Percentiles rank a stretch among this genome's conserved stretches.
These are phyloP conservation scores for Dinoponera quadriceps DNA, from an alignment of 1,140 invertebrate species.

Conservation along the genomic window DNA sequence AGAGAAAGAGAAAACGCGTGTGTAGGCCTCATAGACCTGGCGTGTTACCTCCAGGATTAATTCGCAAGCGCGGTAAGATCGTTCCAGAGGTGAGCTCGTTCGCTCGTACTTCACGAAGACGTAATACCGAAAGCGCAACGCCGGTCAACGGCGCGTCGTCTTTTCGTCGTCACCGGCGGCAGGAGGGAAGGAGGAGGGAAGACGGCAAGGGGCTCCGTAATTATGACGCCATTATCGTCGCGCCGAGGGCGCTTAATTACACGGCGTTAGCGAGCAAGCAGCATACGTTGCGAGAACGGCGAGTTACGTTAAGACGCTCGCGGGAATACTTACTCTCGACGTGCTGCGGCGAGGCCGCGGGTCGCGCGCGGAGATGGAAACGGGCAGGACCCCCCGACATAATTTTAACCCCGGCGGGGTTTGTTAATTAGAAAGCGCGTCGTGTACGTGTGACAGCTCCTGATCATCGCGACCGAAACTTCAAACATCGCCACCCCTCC, in stretches of 20 bases:
- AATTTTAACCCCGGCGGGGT: conserved; percentile 64
- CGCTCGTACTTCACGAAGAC: background rate
- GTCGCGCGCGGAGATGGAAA: conserved; percentile 41
- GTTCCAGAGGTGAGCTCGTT: background rate
- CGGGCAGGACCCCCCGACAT: conserved; percentile 53
- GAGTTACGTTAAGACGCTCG: conserved; percentile 73
- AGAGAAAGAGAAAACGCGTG: too few species aligned
- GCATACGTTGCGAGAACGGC: conserved; percentile 59
- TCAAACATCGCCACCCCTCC: background rate
- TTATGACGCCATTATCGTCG: conserved; percentile 70
- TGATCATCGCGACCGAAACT: conserved; percentile 51
- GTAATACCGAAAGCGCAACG: background rate
- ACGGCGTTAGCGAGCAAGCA: conserved; percentile 66
- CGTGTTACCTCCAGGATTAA: too few species aligned
- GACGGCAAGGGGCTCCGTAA: conserved; percentile 57
- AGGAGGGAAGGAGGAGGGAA: too few species aligned
- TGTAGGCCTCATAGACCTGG: too few species aligned
- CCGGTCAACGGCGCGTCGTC: conserved; percentile 4
- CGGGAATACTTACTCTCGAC: conserved; percentile 68
- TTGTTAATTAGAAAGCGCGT: conserved; percentile 70
- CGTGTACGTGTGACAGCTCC: conserved; percentile 53
- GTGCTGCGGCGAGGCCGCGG: conserved; percentile 30
- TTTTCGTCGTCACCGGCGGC: background rate
- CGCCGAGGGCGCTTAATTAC: conserved; percentile 73
- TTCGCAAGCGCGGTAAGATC: background rate